Evolutionary conservation across 2,888 invertebrate species (phyloP), one percentile per base, ranked within the genome.

Genomic region (Drosophila pullipes): DNA sequence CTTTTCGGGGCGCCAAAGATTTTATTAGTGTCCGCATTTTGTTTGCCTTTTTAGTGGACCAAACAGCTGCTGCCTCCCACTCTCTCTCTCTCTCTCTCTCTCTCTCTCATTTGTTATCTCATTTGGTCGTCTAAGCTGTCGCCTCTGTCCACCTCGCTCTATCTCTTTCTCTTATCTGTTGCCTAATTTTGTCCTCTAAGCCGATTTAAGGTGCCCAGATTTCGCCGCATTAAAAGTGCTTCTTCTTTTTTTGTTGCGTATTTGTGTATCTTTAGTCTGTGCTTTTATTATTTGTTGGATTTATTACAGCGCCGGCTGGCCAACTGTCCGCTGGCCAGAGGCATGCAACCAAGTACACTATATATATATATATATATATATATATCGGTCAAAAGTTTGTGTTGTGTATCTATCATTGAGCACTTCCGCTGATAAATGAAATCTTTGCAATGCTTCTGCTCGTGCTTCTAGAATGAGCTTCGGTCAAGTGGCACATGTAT

Each of bases 181-280:
- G 70, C 77, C 89, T 90, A 84, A 89, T 84, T 84, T 87, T 44
- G 69, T 66, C 62, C 72, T 63, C 62, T 90, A 82, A 90, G 89
- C 90, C 85, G 80, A 72, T 72, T 85, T 80, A 82, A 90, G 90
- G 83, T 90, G 89, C 83, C 76, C 89, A 88, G 81, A 88, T 88
- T 85, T 81, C 47, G 44, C 18, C 64, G 81, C 74, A 81, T 86
- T 83, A 89, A 77, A 88, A 74, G 58, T 58, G 49, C 22, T 60
- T 33, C 18, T 16, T 54, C 2, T 41, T 18, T 16, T 28, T 62
- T 37, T 49, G 37, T 28, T 25, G 30, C 30, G 7, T 18, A 47
- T 57, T 49, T 49, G 49, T 49, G 49, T 50, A 28, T 28, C 50
- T 50, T 28, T 10, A 50, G 10, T 28, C 47, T 50, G 41, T 52